Percentiles rank a stretch among this genome's conserved stretches.
phyloP scores from a whole-genome alignment of 2,888 invertebrate genomes.

The Melanotus villosus region DNA sequence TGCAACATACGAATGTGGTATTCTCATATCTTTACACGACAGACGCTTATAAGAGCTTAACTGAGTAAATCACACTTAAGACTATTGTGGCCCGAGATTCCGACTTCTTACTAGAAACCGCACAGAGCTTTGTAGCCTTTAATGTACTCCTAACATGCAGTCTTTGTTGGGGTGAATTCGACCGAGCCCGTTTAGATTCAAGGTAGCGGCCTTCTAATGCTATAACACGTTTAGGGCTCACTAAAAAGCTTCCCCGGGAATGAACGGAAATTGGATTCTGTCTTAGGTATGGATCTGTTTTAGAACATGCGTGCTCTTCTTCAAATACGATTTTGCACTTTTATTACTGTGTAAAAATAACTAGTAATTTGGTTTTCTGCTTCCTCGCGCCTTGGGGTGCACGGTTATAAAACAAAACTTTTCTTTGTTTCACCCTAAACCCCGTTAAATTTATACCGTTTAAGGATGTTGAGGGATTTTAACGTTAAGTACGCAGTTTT shows the following conservation, averaged over 20 bases:
- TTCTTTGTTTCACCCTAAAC: too few species aligned
- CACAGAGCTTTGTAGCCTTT: constrained; percentile 23
- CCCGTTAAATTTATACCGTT: too few species aligned
- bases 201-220: constrained; percentile 34
- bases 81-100: constrained; percentile 29
- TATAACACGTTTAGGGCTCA: constrained; percentile 36
- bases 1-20: constrained; percentile 29
- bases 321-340: constrained; percentile 26
- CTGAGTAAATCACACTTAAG: constrained; percentile 36
- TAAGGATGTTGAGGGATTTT: too few species aligned
- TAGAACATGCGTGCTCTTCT: constrained; percentile 19
- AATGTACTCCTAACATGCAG: constrained; percentile 28
- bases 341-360: background rate
- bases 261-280: constrained; percentile 39
- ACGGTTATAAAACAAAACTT: too few species aligned
- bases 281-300: constrained; percentile 34
- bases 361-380: background rate
- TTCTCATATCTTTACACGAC: constrained; percentile 37
- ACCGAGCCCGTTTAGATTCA: constrained; percentile 33
- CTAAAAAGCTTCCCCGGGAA: constrained; percentile 38
- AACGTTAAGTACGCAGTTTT: too few species aligned
- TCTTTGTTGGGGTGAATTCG: constrained; percentile 31
- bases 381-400: background rate
- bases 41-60: constrained; percentile 31
- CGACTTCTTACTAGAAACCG: constrained; percentile 17